Conservation (phyloP, 2,113 vertebrate species). For the Brachyistius frenatus region DNA sequence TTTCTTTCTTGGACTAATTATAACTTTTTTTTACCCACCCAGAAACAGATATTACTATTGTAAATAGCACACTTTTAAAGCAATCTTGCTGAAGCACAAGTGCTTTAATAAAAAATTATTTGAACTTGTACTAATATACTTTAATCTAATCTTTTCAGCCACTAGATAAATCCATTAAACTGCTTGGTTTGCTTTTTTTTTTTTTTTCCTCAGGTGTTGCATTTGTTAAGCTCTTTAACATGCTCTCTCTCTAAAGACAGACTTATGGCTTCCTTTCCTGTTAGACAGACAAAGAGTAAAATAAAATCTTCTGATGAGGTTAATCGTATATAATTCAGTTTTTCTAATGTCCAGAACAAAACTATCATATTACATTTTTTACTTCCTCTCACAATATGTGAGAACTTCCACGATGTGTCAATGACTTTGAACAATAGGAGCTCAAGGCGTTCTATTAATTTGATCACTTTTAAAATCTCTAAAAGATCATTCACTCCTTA, state of each 20-base stretch:
- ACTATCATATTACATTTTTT: no score
- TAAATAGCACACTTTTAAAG: background rate
- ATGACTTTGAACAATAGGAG: no score
- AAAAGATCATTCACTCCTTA: no score
- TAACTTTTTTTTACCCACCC: background rate
- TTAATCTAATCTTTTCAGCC: slow-evolving; percentile 2
- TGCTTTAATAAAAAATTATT: background rate
- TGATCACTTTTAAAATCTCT: no score
- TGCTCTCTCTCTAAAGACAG: background rate
- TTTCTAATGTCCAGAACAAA: no score
- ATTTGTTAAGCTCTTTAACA: background rate
- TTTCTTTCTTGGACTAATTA: background rate
- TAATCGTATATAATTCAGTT: slow-evolving; percentile 15
- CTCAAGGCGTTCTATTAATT: no score
- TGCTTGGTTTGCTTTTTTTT: background rate
- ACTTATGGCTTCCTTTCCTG: background rate
- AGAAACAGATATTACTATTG: background rate
- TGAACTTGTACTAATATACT: no score
- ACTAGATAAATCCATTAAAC: background rate
- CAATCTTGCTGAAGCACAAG: background rate
- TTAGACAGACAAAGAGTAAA: background rate
- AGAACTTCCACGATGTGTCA: no score
- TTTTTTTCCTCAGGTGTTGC: background rate
- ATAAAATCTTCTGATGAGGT: background rate
- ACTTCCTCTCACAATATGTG: no score